Evolutionary conservation across 1,140 invertebrate genomes (phyloP).

Genomic region (Orchestia grillus): DNA sequence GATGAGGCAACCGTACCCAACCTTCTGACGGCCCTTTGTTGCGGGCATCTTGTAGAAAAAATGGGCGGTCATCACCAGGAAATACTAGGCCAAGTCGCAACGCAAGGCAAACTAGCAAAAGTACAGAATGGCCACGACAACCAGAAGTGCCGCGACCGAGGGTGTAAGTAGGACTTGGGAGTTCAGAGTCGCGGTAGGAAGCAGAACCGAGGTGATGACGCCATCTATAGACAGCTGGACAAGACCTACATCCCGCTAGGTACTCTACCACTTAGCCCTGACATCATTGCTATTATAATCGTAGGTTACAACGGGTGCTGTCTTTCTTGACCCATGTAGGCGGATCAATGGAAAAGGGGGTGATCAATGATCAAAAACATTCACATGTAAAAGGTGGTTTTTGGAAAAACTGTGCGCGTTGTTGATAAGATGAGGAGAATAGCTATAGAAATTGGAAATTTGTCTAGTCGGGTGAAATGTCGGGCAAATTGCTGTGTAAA

Average conservation of each 20-base stretch:
- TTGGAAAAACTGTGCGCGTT: no score
- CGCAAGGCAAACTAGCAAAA: neutral
- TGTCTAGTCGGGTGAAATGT: no score
- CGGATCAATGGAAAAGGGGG: no score
- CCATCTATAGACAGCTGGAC: neutral
- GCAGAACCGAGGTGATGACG: neutral
- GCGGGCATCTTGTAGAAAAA: neutral
- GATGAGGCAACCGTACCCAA: neutral
- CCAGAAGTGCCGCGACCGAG: neutral
- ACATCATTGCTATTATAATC: neutral
- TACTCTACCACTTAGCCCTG: neutral
- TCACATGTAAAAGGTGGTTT: no score
- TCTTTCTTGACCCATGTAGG: neutral
- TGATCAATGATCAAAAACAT: no score
- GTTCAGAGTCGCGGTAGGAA: neutral
- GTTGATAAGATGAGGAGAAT: no score
- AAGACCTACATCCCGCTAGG: neutral
- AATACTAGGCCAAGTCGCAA: neutral
- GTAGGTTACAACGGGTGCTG: neutral
- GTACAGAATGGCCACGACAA: neutral
- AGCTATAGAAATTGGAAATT: no score
- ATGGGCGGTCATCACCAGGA: slow-evolving; percentile 13
- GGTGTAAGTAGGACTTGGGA: neutral
- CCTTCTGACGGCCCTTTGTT: neutral
- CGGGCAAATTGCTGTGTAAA: no score